These are phyloP conservation scores for Philopotamus ludificatus DNA, from an alignment of 1,140 invertebrate species.

Conservation along the genomic window DNA sequence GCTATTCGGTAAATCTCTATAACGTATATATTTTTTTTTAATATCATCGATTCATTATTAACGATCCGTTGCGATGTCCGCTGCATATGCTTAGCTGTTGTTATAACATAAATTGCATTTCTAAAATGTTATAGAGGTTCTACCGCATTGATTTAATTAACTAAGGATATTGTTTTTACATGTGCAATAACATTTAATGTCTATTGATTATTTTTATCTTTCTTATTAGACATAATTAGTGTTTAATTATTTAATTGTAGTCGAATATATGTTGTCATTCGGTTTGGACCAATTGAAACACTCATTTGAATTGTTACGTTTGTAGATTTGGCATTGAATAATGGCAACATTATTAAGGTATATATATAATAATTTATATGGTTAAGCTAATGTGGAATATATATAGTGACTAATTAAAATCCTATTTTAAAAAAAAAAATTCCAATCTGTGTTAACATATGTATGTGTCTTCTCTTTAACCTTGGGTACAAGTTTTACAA, in stretches of 20 bases:
- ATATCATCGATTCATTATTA: too few relatives aligned
- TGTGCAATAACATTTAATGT: slow-evolving; percentile 8
- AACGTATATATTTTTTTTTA: too few relatives aligned
- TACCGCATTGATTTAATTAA: not conserved
- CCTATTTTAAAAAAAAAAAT: slow-evolving; percentile 13
- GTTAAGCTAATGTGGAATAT: not conserved
- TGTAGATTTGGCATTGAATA: not conserved
- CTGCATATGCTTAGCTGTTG: too few relatives aligned
- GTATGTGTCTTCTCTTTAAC: slow-evolving; percentile 18
- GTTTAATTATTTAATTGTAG: slow-evolving; percentile 16
- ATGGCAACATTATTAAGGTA: not conserved
- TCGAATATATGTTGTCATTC: slow-evolving; percentile 7
- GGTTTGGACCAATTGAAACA: slow-evolving; percentile 11
- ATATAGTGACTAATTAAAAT: not conserved
- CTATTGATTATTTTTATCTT: slow-evolving; percentile 12
- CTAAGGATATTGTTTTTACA: not conserved
- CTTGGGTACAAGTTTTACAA: slow-evolving; percentile 5
- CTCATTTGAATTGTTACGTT: not conserved
- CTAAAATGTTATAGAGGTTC: not conserved
- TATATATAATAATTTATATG: not conserved
- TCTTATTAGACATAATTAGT: slow-evolving; percentile 7
- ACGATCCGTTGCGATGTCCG: too few relatives aligned
- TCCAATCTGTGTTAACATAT: not conserved
- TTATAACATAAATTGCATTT: too few relatives aligned
- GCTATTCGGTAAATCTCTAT: too few relatives aligned